Percentiles rank a stretch among this genome's conserved stretches.
Conservation (phyloP, 2,113 vertebrate species). For the Euleptes europaea region DNA sequence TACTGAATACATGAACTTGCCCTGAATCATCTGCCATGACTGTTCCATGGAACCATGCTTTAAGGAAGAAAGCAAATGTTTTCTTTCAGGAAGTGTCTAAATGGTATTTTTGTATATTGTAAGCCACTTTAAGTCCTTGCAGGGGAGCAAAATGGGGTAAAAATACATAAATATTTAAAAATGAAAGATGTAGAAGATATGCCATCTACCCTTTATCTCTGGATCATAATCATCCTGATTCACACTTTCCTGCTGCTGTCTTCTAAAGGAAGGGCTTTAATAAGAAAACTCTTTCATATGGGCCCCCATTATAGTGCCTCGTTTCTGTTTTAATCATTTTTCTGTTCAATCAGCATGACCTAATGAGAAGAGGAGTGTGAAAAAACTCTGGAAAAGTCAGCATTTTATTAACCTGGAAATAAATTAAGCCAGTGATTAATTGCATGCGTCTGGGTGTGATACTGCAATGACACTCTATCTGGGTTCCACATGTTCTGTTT, state of each 20-base stretch:
- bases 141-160: too few relatives aligned
- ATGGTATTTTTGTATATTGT: too few relatives aligned
- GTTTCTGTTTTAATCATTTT: slow-evolving; percentile 17
- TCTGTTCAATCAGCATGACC: neutral
- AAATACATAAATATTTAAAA: neutral
- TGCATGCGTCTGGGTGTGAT: slow-evolving; percentile 6
- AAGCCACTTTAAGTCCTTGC: too few relatives aligned
- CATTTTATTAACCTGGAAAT: slow-evolving; percentile 14
- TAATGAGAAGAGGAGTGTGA: neutral
- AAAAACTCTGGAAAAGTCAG: slow-evolving; percentile 8
- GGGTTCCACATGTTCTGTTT: neutral
- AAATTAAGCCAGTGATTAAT: slow-evolving; percentile 18
- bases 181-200: neutral
- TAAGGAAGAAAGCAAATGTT: too few relatives aligned
- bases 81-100: too few relatives aligned
- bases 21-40: too few relatives aligned
- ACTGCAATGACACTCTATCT: slow-evolving; percentile 17
- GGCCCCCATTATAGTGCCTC: neutral
- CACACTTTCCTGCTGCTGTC: neutral
- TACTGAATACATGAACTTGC: too few relatives aligned
- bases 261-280: neutral
- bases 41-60: too few relatives aligned
- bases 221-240: slow-evolving; percentile 5
- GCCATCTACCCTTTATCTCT: neutral
- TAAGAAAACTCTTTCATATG: neutral